Conservation (phyloP, 2,113 vertebrate species). For the Ancistrus triradiatus region DNA sequence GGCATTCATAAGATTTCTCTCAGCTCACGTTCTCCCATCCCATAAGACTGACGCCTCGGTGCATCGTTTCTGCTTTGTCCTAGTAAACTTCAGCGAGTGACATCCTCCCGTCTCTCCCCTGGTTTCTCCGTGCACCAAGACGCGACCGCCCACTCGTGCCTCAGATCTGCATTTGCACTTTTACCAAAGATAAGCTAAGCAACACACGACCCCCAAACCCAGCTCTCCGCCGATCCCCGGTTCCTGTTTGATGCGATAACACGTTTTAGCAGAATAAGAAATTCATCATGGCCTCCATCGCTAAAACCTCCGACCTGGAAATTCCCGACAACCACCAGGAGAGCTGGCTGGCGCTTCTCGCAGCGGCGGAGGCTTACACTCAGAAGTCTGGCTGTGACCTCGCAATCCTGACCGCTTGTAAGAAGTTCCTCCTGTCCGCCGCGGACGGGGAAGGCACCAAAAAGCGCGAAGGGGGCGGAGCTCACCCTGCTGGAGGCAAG, state of each 20-base stretch:
- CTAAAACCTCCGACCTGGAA: slow-evolving; percentile 58
- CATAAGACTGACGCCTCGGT: too few relatives aligned
- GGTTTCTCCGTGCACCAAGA: slow-evolving; percentile 53
- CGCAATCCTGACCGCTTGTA: slow-evolving; percentile 79
- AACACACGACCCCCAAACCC: not conserved
- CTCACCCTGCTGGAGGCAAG: slow-evolving; percentile 45
- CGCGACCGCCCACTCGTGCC: slow-evolving; percentile 53
- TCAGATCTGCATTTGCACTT: slow-evolving; percentile 38
- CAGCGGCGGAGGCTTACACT: slow-evolving; percentile 78
- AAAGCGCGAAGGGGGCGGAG: slow-evolving; percentile 55
- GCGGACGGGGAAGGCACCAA: slow-evolving; percentile 48
- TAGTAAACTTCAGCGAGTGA: not conserved
- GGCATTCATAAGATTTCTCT: too few relatives aligned
- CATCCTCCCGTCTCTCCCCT: not conserved
- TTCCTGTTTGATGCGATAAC: slow-evolving; percentile 7
- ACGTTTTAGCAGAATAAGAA: too few relatives aligned
- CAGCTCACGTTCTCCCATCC: too few relatives aligned
- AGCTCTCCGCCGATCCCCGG: too few relatives aligned
- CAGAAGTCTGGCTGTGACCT: slow-evolving; percentile 82
- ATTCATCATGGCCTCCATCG: slow-evolving; percentile 64
- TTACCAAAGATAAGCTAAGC: slow-evolving; percentile 35
- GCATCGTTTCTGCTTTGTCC: too few relatives aligned
- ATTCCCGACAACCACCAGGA: slow-evolving; percentile 83
- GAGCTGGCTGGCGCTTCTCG: slow-evolving; percentile 81
- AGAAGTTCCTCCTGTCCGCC: slow-evolving; percentile 58